Evolutionary conservation across 2,888 invertebrate species (phyloP).

Genomic region (Caenorhabditis uteleia): DNA sequence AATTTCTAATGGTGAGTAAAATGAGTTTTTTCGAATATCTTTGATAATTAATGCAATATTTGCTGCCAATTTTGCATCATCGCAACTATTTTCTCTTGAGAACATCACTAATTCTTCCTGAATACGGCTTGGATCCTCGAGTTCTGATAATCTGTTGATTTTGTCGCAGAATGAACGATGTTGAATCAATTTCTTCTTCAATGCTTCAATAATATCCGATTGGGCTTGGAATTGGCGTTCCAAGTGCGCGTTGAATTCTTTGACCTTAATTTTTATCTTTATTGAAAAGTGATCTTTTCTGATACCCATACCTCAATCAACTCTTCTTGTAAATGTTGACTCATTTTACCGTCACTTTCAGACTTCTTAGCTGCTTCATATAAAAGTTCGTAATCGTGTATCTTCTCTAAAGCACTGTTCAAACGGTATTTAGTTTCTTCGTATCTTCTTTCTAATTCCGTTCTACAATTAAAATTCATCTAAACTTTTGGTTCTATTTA

Average conservation of each 20-base stretch:
- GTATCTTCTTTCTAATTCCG: slow-evolving; percentile 61
- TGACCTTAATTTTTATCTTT: slow-evolving; percentile 12
- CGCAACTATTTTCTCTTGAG: slow-evolving; percentile 40
- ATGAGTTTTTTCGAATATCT: slow-evolving; percentile 32
- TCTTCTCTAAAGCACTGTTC: slow-evolving; percentile 50
- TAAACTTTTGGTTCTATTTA: background rate
- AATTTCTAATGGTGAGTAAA: slow-evolving; percentile 46
- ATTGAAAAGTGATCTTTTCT: background rate
- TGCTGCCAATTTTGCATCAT: slow-evolving; percentile 38
- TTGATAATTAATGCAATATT: slow-evolving; percentile 44
- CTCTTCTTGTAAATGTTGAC: slow-evolving; percentile 36
- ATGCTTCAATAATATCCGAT: slow-evolving; percentile 61
- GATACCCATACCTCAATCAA: slow-evolving; percentile 26
- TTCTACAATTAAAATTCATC: slow-evolving; percentile 27
- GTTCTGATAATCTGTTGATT: slow-evolving; percentile 39
- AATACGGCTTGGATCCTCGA: slow-evolving; percentile 34
- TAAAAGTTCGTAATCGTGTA: slow-evolving; percentile 51
- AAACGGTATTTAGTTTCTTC: slow-evolving; percentile 61
- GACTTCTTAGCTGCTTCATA: slow-evolving; percentile 46
- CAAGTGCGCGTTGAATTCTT: slow-evolving; percentile 53
- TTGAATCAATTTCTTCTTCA: slow-evolving; percentile 58
- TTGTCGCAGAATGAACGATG: slow-evolving; percentile 35
- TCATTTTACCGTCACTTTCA: slow-evolving; percentile 33
- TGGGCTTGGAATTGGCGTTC: slow-evolving; percentile 59
- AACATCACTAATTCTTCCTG: slow-evolving; percentile 37